These are phyloP conservation scores for Colaptes auratus DNA, from an alignment of 2,113 vertebrate genomes.

Conservation along the genomic window DNA sequence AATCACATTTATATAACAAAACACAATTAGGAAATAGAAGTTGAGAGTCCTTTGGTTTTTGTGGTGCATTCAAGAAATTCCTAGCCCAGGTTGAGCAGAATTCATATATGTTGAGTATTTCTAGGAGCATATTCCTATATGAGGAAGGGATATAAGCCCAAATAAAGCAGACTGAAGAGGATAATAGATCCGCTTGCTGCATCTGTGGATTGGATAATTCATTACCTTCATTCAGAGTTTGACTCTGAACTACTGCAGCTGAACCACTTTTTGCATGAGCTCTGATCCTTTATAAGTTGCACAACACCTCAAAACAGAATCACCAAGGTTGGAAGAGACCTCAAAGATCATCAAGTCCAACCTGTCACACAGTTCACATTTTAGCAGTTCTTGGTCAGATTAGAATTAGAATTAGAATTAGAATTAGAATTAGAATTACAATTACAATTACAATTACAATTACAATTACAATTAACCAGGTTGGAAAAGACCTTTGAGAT, in stretches of 20 bases:
- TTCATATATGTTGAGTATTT: background rate
- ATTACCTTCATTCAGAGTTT: background rate
- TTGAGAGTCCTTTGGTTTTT: background rate
- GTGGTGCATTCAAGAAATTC: background rate
- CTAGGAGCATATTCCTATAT: background rate
- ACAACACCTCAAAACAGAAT: background rate
- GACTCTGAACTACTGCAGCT: background rate
- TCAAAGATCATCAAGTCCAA: no score
- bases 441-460: no score
- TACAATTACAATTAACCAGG: no score
- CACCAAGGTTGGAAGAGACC: no score
- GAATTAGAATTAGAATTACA: no score
- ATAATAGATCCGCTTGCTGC: background rate
- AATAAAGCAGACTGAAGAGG: background rate
- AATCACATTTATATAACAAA: slow-evolving; percentile 39
- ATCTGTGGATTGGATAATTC: background rate
- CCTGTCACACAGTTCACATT: background rate
- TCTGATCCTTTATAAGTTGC: background rate
- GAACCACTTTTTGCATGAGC: background rate
- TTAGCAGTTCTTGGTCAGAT: background rate
- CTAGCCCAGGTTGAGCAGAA: background rate
- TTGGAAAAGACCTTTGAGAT: no score
- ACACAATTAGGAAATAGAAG: background rate
- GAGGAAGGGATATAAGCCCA: background rate
- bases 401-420: no score